Percentiles rank a stretch among this genome's conserved stretches.
Conservation (phyloP, 1,140 invertebrate species). For the Diachasma alloeum region DNA sequence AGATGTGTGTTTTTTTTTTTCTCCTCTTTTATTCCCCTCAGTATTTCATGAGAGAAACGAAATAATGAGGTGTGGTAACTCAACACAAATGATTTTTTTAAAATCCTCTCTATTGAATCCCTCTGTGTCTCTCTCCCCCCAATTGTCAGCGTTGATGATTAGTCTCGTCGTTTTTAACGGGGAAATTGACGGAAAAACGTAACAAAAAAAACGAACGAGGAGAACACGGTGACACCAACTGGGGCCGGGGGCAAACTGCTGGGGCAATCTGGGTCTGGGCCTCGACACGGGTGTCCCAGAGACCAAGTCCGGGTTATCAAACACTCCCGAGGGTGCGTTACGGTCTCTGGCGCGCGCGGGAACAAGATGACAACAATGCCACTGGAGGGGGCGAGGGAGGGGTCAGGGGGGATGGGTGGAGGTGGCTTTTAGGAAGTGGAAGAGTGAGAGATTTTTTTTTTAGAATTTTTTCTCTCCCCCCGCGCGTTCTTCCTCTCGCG, state of each 20-base stretch:
- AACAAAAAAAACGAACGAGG: slow-evolving; percentile 7
- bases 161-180: background rate
- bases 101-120: no score
- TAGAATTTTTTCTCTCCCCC: background rate
- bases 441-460: background rate
- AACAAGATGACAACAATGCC: slow-evolving; percentile 1
- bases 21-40: background rate
- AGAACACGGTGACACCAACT: slow-evolving; percentile 27
- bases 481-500: background rate
- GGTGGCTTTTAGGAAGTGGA: background rate
- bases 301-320: background rate
- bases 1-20: background rate
- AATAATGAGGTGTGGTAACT: no score
- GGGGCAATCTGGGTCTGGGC: background rate
- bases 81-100: no score
- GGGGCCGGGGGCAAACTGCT: slow-evolving; percentile 27
- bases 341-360: slow-evolving; percentile 1
- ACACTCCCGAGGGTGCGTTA: slow-evolving; percentile 10
- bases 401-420: background rate
- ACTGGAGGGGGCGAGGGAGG: background rate
- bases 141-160: background rate
- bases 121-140: no score
- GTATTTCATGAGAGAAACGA: background rate
- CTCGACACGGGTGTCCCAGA: background rate
- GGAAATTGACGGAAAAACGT: background rate